Evolutionary conservation across 1,140 invertebrate species (phyloP), one percentile per base, ranked within the genome.

Genomic region (Stegodyphus dumicola): DNA sequence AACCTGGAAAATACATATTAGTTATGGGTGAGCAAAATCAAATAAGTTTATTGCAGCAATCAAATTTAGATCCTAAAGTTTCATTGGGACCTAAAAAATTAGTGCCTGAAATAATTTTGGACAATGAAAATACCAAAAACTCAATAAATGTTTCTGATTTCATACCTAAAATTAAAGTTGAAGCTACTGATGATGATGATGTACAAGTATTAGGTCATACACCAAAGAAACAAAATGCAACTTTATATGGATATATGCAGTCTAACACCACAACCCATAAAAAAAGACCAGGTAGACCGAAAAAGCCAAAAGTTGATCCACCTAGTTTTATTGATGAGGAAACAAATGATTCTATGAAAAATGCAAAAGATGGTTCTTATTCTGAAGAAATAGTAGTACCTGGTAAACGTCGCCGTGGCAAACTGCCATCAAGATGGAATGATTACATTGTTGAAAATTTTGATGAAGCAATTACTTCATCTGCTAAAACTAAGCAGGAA

Each of bases 371-470:
- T 51, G 49, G 18, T 51, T 7, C 7, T n/a, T 60, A 75, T 48
- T 56, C 17, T 60, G 70, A 73, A 52, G 67, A 64, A 56, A n/a
- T 69, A 54, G 11, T 51, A 49, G 70, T 73, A 7, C 13, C 71
- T 64, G 78, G 78, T 6, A 86, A 66, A 66, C 64, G 84, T 7
- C 53, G 84, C 1, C 65, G 84, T 7, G 66, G 76, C 11, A 86
- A 86, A 18, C 49, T 86, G 10, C 84, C 84, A 10, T 86, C 84
- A 10, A 71, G 60, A 13, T 86, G 84, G 84, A 78, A 86, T 86
- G 84, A 86, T 78, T 86, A 86, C 54, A 86, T 86, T 71, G 84
- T 86, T 1, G 84, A 86, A 73, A 86, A 86, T 54, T 86, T 86
- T 65, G 84, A 86, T 74, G 84, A 86, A 53, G 84, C 84, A 13